Percentiles rank a stretch among this genome's conserved stretches.
phyloP scores from a whole-genome alignment of 2,888 invertebrate species.

The Drosophila melanosoma region DNA sequence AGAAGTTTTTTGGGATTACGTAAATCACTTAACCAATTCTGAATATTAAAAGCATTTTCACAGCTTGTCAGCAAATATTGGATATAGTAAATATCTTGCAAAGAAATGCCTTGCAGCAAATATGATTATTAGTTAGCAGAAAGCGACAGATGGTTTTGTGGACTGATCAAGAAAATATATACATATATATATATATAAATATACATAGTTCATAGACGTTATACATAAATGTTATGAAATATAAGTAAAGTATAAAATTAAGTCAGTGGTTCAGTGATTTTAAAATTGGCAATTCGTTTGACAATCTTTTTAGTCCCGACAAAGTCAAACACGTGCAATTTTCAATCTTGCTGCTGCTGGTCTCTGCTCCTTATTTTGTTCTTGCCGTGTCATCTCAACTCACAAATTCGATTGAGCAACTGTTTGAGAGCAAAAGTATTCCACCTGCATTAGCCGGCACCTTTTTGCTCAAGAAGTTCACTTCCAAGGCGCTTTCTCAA shows the following conservation, averaged over 20 bases:
- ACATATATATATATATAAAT: not conserved
- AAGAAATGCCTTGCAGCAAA: not conserved
- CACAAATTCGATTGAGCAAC: conserved; percentile 4
- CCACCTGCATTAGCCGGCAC: conserved; percentile 38
- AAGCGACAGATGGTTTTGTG: not conserved
- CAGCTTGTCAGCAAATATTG: not conserved
- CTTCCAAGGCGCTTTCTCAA: conserved; percentile 64
- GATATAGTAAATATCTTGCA: not conserved
- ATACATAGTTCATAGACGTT: not conserved
- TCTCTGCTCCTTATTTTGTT: conserved; percentile 21
- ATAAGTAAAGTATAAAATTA: not conserved
- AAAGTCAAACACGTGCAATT: not conserved
- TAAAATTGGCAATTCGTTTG: not conserved
- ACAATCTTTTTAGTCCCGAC: not conserved
- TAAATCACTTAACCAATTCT: not conserved
- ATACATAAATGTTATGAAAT: not conserved
- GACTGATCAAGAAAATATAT: not conserved
- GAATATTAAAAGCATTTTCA: not conserved
- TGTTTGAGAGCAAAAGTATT: conserved; percentile 7
- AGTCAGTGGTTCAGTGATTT: not conserved
- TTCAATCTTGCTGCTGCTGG: not conserved
- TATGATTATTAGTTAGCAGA: not conserved
- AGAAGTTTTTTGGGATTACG: not conserved
- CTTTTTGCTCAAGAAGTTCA: conserved; percentile 58
- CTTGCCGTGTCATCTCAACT: not conserved